Percentiles rank a stretch among this genome's conserved stretches.
phyloP scores from a whole-genome alignment of 2,113 vertebrate species.

The Carassius carassius region DNA sequence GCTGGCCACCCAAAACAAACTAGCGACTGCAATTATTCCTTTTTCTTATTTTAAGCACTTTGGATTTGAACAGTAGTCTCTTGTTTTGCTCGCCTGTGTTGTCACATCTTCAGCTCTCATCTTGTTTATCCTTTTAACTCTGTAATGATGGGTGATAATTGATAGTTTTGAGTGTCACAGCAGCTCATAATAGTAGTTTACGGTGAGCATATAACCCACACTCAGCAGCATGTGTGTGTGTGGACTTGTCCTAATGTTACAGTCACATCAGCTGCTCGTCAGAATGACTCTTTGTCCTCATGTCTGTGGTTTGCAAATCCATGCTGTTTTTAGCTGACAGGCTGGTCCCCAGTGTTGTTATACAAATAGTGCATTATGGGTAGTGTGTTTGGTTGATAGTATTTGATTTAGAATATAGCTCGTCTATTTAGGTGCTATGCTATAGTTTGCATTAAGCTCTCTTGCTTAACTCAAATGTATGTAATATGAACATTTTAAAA shows the following conservation, averaged over 20 bases:
- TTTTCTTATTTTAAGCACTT: background rate
- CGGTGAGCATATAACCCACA: constrained; percentile 21
- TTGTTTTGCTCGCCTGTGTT: constrained; percentile 11
- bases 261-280: constrained; percentile 40
- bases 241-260: constrained; percentile 48
- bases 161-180: constrained; percentile 18
- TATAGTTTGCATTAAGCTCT: background rate
- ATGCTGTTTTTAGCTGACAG: constrained; percentile 53
- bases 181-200: constrained; percentile 47
- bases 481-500: background rate
- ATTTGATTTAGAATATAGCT: constrained; percentile 7
- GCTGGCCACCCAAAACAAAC: background rate
- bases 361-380: constrained; percentile 2
- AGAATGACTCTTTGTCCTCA: constrained; percentile 45
- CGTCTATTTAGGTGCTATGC: background rate
- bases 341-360: constrained; percentile 35
- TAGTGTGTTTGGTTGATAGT: background rate
- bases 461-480: background rate
- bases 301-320: constrained; percentile 45
- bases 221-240: constrained; percentile 42
- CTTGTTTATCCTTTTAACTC: constrained; percentile 18
- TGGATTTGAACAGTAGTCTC: constrained; percentile 9
- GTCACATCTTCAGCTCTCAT: constrained; percentile 15
- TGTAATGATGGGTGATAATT: constrained; percentile 33
- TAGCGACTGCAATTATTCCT: background rate